Conservation (phyloP, 2,797 vertebrate genomes). For the Pipistrellus pygmaeus region DNA sequence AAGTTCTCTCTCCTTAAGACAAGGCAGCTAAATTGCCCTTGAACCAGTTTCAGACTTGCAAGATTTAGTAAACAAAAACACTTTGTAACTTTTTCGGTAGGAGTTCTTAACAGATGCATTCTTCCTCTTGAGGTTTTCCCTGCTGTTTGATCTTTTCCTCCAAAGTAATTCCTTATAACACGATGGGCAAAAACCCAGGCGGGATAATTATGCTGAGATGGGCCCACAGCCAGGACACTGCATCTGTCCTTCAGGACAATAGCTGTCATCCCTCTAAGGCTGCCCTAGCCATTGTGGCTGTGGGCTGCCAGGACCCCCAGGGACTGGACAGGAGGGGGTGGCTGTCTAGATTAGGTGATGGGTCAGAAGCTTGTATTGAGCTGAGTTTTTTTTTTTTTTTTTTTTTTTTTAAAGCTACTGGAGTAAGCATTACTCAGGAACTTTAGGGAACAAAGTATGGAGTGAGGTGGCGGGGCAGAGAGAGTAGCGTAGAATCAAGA, state of each 20-base stretch:
- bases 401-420: conserved; percentile 13
- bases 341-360: background rate
- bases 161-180: conserved; percentile 76
- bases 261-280: background rate
- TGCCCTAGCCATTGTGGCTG: background rate
- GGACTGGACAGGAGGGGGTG: background rate
- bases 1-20: conserved; percentile 51
- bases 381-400: background rate
- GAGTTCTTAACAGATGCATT: conserved; percentile 78
- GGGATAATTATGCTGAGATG: conserved; percentile 57
- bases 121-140: conserved; percentile 79
- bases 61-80: conserved; percentile 82
- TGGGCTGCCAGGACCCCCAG: background rate
- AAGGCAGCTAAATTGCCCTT: conserved; percentile 73
- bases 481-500: background rate
- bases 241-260: background rate
- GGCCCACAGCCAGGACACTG: background rate
- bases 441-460: background rate
- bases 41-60: conserved; percentile 79
- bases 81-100: conserved; percentile 78
- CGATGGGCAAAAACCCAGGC: conserved; percentile 71
- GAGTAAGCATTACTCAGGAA: background rate
- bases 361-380: background rate
- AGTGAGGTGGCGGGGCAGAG: background rate
- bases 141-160: conserved; percentile 72